phyloP scores from a whole-genome alignment of 2,113 vertebrate genomes.

The Paracanthobrama guichenoti region DNA sequence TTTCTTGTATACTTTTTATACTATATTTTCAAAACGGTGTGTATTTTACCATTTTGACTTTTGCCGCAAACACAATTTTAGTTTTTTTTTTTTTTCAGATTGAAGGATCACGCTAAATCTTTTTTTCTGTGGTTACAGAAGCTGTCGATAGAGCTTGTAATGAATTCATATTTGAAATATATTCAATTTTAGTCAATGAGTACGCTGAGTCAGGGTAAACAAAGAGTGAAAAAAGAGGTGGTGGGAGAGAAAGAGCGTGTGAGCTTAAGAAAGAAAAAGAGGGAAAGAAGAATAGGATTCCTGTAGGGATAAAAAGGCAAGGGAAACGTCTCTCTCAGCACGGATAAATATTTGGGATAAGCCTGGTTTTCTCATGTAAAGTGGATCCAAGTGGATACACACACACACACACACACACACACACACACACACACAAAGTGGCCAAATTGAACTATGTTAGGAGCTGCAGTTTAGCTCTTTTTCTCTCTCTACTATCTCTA shows the following conservation, averaged over 20 bases:
- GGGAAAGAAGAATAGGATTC: slow-evolving; percentile 60
- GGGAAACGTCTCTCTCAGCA: slow-evolving; percentile 74
- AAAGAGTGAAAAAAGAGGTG: not conserved
- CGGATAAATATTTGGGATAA: slow-evolving; percentile 81
- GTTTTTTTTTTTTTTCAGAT: not conserved
- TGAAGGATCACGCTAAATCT: not conserved
- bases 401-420: slow-evolving; percentile 44
- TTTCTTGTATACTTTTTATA: not conserved
- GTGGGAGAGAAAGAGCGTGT: slow-evolving; percentile 20
- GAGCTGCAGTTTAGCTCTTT: slow-evolving; percentile 33
- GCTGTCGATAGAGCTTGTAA: not conserved
- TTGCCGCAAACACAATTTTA: not conserved
- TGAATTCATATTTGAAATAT: not conserved
- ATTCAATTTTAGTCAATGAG: not conserved
- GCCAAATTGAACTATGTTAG: slow-evolving; percentile 30
- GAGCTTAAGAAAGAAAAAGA: slow-evolving; percentile 30
- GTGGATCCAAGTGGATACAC: slow-evolving; percentile 52
- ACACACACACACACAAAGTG: slow-evolving; percentile 33
- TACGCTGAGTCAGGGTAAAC: slow-evolving; percentile 1
- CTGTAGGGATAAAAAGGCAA: slow-evolving; percentile 65
- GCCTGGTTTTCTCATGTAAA: slow-evolving; percentile 81
- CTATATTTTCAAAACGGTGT: not conserved
- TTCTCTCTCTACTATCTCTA: slow-evolving; percentile 16
- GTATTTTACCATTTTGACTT: not conserved
- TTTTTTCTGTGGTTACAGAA: not conserved